Base-by-base conservation (phyloP, 2,113 vertebrate species). In the Ochotona princeps region DNA sequence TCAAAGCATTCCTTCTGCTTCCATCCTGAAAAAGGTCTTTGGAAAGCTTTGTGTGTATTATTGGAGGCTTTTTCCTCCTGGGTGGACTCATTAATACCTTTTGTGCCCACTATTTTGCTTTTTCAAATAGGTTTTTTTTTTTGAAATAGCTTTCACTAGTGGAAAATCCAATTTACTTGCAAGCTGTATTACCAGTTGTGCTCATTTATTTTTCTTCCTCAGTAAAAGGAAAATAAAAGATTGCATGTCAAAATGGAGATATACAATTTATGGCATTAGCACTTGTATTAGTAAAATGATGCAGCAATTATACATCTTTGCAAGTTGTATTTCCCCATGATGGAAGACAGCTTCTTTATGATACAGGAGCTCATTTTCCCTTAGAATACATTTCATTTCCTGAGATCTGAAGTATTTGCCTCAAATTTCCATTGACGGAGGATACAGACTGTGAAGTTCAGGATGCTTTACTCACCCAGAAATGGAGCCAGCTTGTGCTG, bases 151-250 rank as follows among this genome's bases (percentile, higher is more conserved):
- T 96, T 97, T 97, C 96, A 97, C 96, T 97, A 95, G 96, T 96
- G 96, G 97, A 97, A 98, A 98, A 98, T 97, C 97, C 96, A 98
- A 97, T 98, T 98, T 98, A 97, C 97, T 97, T 96, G 97, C 96
- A 97, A 97, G 96, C 89, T 95, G 72, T 97, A 97, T 97, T 97
- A 97, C 97, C 96, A 97, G 93, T 97, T 98, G 96, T 21, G 11
- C 90, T 92, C 65, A 96, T 96, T 96, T 97, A 97, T 93, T 98
- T 95, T 94, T 92, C 96, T 97, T 97, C 87, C 94, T 94, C 35
- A 65, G 96, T 97, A 95, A 98, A 97, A 98, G 97, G 94, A 96
- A 98, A 98, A 97, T 96, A 96, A 97, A 98, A 97, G 96, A 97
- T 97, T 87, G 47, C 87, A 76, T 96, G 95, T 98, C 97, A 97